Evolutionary conservation across 2,113 vertebrate species (phyloP), one percentile per base, ranked within the genome.

Genomic region (Onychostoma macrolepis): DNA sequence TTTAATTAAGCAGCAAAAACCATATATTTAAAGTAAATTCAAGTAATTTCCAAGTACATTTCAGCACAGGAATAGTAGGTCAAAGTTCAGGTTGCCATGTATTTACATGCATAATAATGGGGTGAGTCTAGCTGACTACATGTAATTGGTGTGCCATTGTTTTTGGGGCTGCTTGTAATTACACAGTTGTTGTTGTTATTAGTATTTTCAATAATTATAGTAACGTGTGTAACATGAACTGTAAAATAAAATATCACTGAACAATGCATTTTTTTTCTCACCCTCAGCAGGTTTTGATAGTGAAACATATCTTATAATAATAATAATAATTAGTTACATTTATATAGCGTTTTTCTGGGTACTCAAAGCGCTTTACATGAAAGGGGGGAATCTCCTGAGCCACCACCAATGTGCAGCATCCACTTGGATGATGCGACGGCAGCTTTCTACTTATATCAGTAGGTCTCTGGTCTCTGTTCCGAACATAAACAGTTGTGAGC

Each of bases 121-220:
- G 19, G 19, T 21, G 4, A 71, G 21, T 38, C 17, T 21, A 71
- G 21, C 17, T 38, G 9, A 38, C 7, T 71, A 24, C 21, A 24
- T 58, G 21, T 24, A 24, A 24, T 56, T 58, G 7, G 33, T 38
- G 30, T 21, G 6, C 30, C 30, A 71, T 71, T 71, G 17, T 71
- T 71, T 36, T 36, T 71, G 17, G 28, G 4, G 15, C 19, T 71
- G 33, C 67, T 38, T 71, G 67, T 71, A 71, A 71, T 71, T 71
- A 71, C 69, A 71, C 19, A 71, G 15, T 38, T 6, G n/a, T n/a
- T n/a, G n/a, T 71, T 71, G 7, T 71, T 71, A 36, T 71, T 71
- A 71, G 67, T 67, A 30, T 30, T 67, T 30, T 67, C 30, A 67
- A 15, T 67, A 67, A 71, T 71, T 71, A 36, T 71, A 71, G 67